Conservation (phyloP, 2,888 invertebrate species). For the Cryptocephalus primarius region DNA sequence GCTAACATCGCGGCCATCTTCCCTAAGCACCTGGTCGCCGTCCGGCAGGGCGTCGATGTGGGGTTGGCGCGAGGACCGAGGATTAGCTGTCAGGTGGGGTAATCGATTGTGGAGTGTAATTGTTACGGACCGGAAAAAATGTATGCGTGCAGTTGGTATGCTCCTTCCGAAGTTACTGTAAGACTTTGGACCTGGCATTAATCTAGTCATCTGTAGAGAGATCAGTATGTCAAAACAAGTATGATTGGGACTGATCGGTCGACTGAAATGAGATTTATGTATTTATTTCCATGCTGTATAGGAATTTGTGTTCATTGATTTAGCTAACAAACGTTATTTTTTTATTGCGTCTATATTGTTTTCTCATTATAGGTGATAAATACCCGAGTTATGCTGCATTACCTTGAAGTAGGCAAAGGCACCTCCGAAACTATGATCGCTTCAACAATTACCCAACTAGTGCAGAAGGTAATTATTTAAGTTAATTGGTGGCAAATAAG, state of each 20-base stretch:
- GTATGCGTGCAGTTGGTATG: no score
- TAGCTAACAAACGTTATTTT: no score
- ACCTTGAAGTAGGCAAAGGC: slow-evolving; percentile 58
- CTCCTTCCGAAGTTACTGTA: no score
- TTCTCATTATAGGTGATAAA: slow-evolving; percentile 48
- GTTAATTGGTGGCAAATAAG: neutral
- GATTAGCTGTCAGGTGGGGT: slow-evolving; percentile 63
- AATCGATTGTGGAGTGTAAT: neutral
- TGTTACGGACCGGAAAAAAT: neutral
- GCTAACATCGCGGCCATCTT: slow-evolving; percentile 55
- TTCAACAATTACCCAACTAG: slow-evolving; percentile 71
- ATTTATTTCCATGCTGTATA: no score
- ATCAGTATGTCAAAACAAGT: no score
- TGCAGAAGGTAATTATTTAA: slow-evolving; percentile 58
- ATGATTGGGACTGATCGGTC: no score
- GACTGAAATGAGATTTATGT: no score
- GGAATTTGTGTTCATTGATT: no score
- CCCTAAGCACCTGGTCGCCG: slow-evolving; percentile 55
- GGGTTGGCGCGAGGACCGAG: slow-evolving; percentile 75
- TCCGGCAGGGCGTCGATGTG: slow-evolving; percentile 59
- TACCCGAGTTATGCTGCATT: slow-evolving; percentile 64
- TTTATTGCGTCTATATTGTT: neutral
- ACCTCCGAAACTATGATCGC: slow-evolving; percentile 74
- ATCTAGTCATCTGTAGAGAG: no score
- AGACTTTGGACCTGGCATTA: no score